Evolutionary conservation across 2,797 vertebrate genomes (phyloP), one percentile per base, ranked within the genome.

Genomic region (Bovichtus diacanthus): DNA sequence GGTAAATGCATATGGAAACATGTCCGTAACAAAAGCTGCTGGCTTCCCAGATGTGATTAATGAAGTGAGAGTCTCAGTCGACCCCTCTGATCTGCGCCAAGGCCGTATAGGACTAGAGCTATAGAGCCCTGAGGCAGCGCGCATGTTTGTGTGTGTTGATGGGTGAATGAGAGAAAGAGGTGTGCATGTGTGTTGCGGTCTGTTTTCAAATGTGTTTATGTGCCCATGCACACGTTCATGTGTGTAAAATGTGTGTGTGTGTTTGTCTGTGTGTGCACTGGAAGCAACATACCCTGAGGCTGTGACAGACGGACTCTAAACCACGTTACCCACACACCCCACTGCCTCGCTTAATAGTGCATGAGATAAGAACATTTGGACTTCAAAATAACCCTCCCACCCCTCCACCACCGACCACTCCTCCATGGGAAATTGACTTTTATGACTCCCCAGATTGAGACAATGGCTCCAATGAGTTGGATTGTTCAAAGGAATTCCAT

Each of bases 301-400:
- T 74, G 82, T 90, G 91, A 90, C 92, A 93, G 90, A 93, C 85
- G 92, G 90, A 91, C 87, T 92, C 88, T 88, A 92, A 92, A 89
- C 86, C 87, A 86, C 76, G 89, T 90, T 91, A 88, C 90, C 83
- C 89, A 93, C 90, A 93, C 90, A 93, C 91, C 85, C 88, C 86
- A 88, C 92, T 93, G 93, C 92, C 90, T 90, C 78, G 88, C 93
- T 94, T 95, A 95, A 95, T 93, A 93, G 93, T 93, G 93, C 93
- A 93, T 95, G 91, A 94, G 93, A 95, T 94, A 94, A 94, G 92
- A 94, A 92, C 92, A 92, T 94, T 95, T 94, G 88, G 94, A 92
- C 90, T 92, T 93, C 82, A 89, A 91, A 90, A 93, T 82, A 68
- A 51, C 43, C 46, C 80, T 64, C 47, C n/a, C 65, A 58, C 71